Base-by-base conservation (phyloP, 2,113 vertebrate genomes). In the Lethenteron camtschaticum region DNA sequence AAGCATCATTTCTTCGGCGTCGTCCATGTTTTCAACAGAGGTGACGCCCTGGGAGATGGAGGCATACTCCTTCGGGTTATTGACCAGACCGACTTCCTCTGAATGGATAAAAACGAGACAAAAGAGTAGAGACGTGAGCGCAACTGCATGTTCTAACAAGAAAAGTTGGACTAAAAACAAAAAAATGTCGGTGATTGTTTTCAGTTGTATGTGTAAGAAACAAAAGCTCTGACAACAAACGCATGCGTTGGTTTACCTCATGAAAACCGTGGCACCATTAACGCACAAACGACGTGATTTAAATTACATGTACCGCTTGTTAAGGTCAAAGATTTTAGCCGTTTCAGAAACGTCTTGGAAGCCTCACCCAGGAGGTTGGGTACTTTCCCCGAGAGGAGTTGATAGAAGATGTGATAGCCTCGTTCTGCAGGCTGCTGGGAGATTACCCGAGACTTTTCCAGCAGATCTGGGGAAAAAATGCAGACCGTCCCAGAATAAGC, bases 311-410 rank as follows among this genome's bases (percentile, higher is more conserved):
- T 5, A 41, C 59, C 59, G 9, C n/a, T 11, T 9, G 24, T 66
- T 9, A 66, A 66, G 63, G 63, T 24, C 2, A 66, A 11, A 66
- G 24, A 66, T 9, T 24, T 11, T 8, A 66, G 10, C 63, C 10
- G 8, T 9, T 16, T 66, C 63, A 66, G n/a, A 16, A 41, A 41
- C 41, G 41, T 41, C 41, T 41, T 41, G 41, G 41, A 41, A 16
- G 60, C 72, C 81, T 77, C 72, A 81, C 81, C 80, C 72, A 81
- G 71, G 56, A 81, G 75, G 69, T 82, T 79, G 16, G 79, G 79
- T 73, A 81, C 81, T 76, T 80, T 81, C 72, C 81, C 81, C 70
- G 81, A 82, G 69, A 81, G 70, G 73, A 82, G 80, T 76, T 82
- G 81, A 75, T 82, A 81, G 71, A 77, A 82, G 72, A 82, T 82